Base-by-base conservation (phyloP, 2,888 invertebrate species). In the Athalia circularis region DNA sequence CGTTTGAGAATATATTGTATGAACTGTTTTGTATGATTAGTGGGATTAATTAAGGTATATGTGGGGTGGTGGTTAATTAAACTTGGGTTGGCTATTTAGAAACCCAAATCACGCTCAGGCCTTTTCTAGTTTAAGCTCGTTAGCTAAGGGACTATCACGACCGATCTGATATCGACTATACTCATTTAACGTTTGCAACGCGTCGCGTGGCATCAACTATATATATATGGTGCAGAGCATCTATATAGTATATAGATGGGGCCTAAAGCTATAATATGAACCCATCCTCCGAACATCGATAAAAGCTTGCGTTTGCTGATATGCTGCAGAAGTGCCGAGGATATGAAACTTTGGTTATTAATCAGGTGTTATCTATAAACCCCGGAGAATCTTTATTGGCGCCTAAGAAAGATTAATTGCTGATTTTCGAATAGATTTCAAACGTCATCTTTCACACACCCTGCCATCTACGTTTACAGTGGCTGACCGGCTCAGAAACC, bases 301-400 rank as follows among this genome's bases (percentile, higher is more conserved):
- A 75, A 75, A 75, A 75, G 62, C 62, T 75, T 54, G 70, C 48
- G 54, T n/a, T 29, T 29, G 29, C 29, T 29, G 29, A 29, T 29
- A 29, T 65, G 65, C 72, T 59, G 59, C 47, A 75, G 62, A 75
- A 75, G 64, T 75, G 50, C 50, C 48, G 59, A 54, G n/a, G 68
- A 54, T 68, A 47, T 50, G 67, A 75, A 75, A 75, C 75, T 75
- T 75, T 75, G 75, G 75, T 75, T 75, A 75, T 75, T 75, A 75
- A 75, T 75, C 75, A 75, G 75, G 48, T 64, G 75, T 75, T 75
- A 75, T 75, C 75, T 75, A 47, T 72, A 72, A 72, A 59, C 57
- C 62, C 72, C 62, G 62, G 29, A 29, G 29, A 64, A 43, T 62
- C 62, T 75, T 75, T 75, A 75, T 75, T 75, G 75, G 75, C 29